Evolutionary conservation across 1,140 invertebrate genomes (phyloP).

Genomic region (Aphelenchoides fujianensis): DNA sequence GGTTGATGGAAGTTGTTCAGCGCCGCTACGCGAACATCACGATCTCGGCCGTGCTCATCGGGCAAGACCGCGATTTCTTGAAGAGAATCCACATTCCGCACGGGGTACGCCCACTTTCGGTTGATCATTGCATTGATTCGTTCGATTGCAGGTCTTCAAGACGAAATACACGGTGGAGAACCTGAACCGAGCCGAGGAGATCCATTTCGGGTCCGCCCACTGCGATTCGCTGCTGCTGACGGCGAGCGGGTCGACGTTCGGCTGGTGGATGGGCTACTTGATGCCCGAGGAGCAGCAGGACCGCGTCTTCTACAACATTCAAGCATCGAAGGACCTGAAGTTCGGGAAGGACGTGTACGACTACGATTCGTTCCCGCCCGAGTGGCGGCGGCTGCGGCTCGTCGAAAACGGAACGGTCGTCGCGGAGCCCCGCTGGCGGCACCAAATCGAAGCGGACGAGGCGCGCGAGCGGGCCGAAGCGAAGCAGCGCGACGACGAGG

Average conservation of each 20-base stretch:
- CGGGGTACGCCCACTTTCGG: not conserved
- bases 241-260: slow-evolving; percentile 33
- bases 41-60: slow-evolving; percentile 5
- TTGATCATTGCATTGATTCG: not conserved
- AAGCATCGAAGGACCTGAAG: slow-evolving; percentile 4
- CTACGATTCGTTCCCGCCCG: slow-evolving; percentile 17
- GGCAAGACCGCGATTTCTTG: not conserved
- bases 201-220: slow-evolving; percentile 23
- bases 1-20: not conserved
- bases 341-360: slow-evolving; percentile 8
- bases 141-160: not conserved
- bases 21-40: not conserved
- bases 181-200: slow-evolving; percentile 32
- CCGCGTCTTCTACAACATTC: slow-evolving; percentile 14
- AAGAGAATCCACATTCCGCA: not conserved
- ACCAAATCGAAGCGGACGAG: not conserved
- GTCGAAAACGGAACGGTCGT: not conserved
- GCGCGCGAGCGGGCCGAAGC: not conserved
- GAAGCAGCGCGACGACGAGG: not conserved
- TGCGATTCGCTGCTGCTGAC: slow-evolving; percentile 36
- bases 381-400: not conserved
- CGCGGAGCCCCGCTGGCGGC: not conserved
- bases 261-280: slow-evolving; percentile 41
- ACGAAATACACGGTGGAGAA: not conserved
- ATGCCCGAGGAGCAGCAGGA: slow-evolving; percentile 14